Evolutionary conservation across 2,113 vertebrate species (phyloP).

Genomic region (Platysteira castanea): DNA sequence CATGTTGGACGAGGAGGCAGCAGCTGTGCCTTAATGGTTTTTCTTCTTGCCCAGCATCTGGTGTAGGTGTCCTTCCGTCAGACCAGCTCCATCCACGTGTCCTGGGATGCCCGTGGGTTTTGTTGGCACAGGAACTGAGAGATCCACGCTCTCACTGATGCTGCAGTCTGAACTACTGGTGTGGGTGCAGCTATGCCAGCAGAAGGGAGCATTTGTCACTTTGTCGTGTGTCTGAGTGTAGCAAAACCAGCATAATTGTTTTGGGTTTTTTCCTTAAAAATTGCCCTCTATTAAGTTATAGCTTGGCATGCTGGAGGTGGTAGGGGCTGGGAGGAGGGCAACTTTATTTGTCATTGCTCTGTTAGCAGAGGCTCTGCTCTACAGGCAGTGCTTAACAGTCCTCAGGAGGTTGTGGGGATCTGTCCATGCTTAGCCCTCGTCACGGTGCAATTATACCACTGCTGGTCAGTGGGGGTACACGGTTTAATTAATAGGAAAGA

Average conservation of each 20-base stretch:
- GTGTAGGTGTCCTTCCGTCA: not conserved
- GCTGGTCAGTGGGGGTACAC: not conserved
- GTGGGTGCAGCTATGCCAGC: not conserved
- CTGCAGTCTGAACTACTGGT: not conserved
- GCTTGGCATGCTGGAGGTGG: not conserved
- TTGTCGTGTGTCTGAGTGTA: not conserved
- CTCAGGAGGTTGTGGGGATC: not conserved
- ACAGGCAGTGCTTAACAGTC: not conserved
- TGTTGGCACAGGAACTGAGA: not conserved
- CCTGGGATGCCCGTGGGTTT: not conserved
- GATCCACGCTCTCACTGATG: fast-evolving
- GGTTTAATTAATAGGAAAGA: not conserved
- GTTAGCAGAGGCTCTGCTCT: not conserved
- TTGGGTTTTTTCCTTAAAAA: not conserved
- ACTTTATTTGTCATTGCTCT: not conserved
- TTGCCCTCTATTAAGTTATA: not conserved
- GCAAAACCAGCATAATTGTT: not conserved
- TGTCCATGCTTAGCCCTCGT: not conserved
- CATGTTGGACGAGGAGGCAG: not conserved
- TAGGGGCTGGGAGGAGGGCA: not conserved
- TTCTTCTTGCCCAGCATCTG: not conserved
- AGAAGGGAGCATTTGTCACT: not conserved
- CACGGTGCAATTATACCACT: not conserved
- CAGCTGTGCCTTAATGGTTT: not conserved
- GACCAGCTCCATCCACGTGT: not conserved